Percentiles rank a stretch among this genome's conserved stretches.
These are phyloP conservation scores for Andrena bicolor DNA, from an alignment of 2,888 invertebrate genomes.

Conservation along the genomic window DNA sequence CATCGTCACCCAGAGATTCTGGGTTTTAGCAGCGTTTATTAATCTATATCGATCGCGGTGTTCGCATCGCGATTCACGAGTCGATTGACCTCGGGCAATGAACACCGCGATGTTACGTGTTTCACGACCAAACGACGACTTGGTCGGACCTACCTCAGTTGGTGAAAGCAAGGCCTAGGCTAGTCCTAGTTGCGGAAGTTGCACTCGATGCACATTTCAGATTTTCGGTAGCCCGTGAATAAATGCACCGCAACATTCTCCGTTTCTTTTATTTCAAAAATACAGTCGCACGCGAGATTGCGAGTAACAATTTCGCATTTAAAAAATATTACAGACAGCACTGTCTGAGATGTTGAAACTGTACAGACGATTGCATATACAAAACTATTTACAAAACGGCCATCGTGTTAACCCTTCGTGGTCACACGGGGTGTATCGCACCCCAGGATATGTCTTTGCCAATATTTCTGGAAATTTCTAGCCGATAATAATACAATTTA, in stretches of 20 bases:
- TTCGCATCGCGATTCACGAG: constrained; percentile 47
- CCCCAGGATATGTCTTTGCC: too few species aligned
- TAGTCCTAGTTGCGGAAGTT: constrained; percentile 60
- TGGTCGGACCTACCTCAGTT: constrained; percentile 45
- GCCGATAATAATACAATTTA: too few species aligned
- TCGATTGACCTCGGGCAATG: constrained; percentile 46
- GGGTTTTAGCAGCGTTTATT: constrained; percentile 26
- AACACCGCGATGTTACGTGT: constrained; percentile 50
- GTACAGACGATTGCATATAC: constrained; percentile 14
- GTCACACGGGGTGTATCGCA: too few species aligned
- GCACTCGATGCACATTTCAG: constrained; percentile 42
- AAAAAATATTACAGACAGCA: constrained; percentile 4
- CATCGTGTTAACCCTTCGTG: neutral
- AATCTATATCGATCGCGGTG: constrained; percentile 44
- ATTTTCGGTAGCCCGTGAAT: constrained; percentile 13
- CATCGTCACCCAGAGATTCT: constrained; percentile 65
- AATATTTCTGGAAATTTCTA: too few species aligned
- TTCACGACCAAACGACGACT: constrained; percentile 61
- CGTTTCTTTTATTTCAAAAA: constrained; percentile 32
- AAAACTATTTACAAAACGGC: constrained; percentile 40
- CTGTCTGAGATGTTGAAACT: neutral
- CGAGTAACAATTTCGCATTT: neutral
- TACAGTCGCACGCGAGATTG: constrained; percentile 15
- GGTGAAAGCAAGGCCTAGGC: constrained; percentile 73
- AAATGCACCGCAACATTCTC: neutral